phyloP scores from a whole-genome alignment of 2,113 vertebrate genomes.

The Brienomyrus brachyistius region DNA sequence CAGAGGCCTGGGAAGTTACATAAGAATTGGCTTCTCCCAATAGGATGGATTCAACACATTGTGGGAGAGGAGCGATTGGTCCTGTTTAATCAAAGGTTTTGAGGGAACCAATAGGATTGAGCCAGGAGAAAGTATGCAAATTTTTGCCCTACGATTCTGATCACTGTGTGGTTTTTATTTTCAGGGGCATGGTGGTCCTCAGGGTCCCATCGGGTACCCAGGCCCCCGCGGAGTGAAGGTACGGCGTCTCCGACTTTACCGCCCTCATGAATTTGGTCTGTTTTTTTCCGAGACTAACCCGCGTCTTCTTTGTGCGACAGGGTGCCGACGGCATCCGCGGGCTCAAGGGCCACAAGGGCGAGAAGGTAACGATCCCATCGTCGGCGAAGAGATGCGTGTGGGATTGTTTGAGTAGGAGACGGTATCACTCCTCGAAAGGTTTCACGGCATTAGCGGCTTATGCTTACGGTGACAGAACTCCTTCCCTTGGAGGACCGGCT shows the following conservation, averaged over 20 bases:
- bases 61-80: neutral
- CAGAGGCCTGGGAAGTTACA: neutral
- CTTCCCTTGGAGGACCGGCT: neutral
- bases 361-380: constrained; percentile 71
- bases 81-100: neutral
- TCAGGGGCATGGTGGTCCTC: constrained; percentile 80
- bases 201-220: constrained; percentile 91
- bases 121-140: neutral
- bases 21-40: neutral
- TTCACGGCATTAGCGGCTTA: neutral
- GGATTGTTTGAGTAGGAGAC: neutral
- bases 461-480: neutral
- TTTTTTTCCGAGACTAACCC: neutral
- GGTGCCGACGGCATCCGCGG: constrained; percentile 93
- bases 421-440: neutral
- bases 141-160: neutral
- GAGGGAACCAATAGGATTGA: neutral
- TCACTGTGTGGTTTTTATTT: constrained; percentile 25
- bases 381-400: neutral
- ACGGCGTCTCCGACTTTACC: constrained; percentile 25
- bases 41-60: neutral
- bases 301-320: constrained; percentile 51
- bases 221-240: constrained; percentile 97
- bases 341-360: constrained; percentile 91
- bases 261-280: neutral